Base-by-base conservation (phyloP, 2,888 invertebrate genomes). In the Erpobdella octoculata region DNA sequence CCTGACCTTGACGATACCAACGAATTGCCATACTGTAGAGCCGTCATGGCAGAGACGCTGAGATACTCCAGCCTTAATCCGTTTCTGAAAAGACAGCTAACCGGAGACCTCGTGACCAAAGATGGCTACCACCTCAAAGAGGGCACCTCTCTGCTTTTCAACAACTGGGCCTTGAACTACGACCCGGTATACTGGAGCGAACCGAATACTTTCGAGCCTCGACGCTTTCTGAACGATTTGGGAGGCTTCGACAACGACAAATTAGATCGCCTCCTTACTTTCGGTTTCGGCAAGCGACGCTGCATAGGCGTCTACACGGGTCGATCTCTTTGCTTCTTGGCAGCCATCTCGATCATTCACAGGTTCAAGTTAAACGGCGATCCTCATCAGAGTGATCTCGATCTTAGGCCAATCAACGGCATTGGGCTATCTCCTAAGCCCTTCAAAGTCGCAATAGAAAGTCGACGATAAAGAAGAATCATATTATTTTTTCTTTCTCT, bases 261-360 rank as follows among this genome's bases (percentile, higher is more conserved):
- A 41, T 33, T 61, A 8, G 64, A 73, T 18, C 35, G 36, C 12
- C 46, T 73, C 15, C 46, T 73, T n/a, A 65, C 73, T 18, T 73
- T 72, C 58, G 73, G 73, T n/a, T 73, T 73, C 37, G 73, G 73
- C 31, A 68, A 68, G 46, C 35, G 73, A 28, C 48, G 68, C 18
- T 73, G 73, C 58, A 73, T 73, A 35, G 73, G 71, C 4, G 71
- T 73, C 37, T 37, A 48, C 38, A 66, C 71, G 12, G 73, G 73
- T 2, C 58, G 41, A 31, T 46, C 58, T 12, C 62, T 71, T 18
- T 53, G 64, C n/a, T 31, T 72, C 31, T 48, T 69, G 67, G 36
- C 67, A 6, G 66, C 69, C 4, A 53, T 70, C 35, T 58, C 62
- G 1, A 35, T 71, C n/a, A 28, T 59, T 31, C n/a, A 21, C 12